Evolutionary conservation across 1,140 invertebrate genomes (phyloP).

Genomic region (Asobara japonica): DNA sequence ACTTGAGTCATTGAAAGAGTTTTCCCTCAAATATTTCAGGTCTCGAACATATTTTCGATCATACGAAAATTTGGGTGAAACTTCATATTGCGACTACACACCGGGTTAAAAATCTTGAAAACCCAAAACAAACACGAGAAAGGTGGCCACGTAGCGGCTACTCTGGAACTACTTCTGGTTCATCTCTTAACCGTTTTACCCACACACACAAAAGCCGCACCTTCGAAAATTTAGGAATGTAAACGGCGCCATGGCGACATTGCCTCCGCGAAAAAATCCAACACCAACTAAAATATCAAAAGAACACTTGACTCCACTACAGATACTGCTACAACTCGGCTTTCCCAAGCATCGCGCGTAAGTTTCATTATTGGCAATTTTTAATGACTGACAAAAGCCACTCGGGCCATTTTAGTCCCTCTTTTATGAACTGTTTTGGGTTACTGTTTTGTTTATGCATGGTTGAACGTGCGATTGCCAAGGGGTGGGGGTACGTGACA

Average conservation of each 20-base stretch:
- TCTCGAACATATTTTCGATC: too few relatives aligned
- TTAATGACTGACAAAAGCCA: not conserved
- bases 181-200: not conserved
- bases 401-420: not conserved
- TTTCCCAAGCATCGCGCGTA: conserved; percentile 88
- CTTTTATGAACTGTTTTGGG: not conserved
- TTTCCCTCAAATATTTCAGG: too few relatives aligned
- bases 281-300: conserved; percentile 76
- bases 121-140: not conserved
- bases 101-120: too few relatives aligned
- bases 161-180: not conserved
- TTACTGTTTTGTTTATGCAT: conserved; percentile 3
- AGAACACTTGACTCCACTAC: conserved; percentile 78
- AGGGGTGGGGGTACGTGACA: conserved; percentile 1
- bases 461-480: not conserved
- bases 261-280: conserved; percentile 75
- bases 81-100: too few relatives aligned
- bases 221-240: not conserved
- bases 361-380: conserved; percentile 57
- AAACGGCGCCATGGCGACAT: conserved; percentile 69
- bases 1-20: too few relatives aligned
- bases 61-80: too few relatives aligned
- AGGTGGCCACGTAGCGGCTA: not conserved
- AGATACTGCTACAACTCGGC: conserved; percentile 86
- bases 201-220: not conserved